Evolutionary conservation across 2,113 vertebrate genomes (phyloP), one percentile per base, ranked within the genome.

Genomic region (Pollachius pollachius): DNA sequence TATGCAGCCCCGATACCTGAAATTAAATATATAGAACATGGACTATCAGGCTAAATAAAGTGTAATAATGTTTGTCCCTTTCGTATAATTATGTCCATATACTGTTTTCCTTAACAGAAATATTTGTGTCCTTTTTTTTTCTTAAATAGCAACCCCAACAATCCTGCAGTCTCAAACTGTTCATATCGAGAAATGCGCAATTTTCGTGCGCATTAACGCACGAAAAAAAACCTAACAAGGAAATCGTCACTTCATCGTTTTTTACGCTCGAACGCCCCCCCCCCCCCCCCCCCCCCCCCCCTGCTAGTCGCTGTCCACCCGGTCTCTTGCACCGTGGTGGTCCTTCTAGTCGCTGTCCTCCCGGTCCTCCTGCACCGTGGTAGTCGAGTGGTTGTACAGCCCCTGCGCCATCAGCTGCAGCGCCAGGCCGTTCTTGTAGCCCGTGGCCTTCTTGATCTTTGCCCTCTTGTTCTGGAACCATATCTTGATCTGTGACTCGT

Each of bases 1-100:
- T 77, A 84, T 27, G 25, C 13, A 92, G 23, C 90, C 81, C 90
- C 89, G 94, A 94, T 94, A 94, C 92, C 94, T 95, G 94, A 94
- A 96, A 95, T 95, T 94, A 96, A 96, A 96, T 96, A 96, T 98
- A 92, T 96, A 98, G 94, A 96, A 94, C 93, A 91, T 95, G 93
- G 92, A 95, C 96, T 92, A 89, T 87, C 93, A 95, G 96, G 95
- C 94, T 98, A 97, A 95, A 97, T 93, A 96, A 94, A 94, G 93
- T 89, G 88, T 90, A 88, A 91, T 92, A 90, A 84, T 81, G 89
- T 83, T 82, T 81, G 81, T 85, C 81, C 78, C 84, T 89, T 89
- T 82, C 81, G 87, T 95, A 96, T 93, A 95, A 93, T 94, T 92
- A 94, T 93, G 93, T 96, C 94, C 93, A 94, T 96, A 95, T 91